A percentile compares a stretch with the other conserved stretches of the same genome.
These are phyloP conservation scores for Psittacus erithacus DNA, from an alignment of 2,113 vertebrate species.

Conservation along the genomic window DNA sequence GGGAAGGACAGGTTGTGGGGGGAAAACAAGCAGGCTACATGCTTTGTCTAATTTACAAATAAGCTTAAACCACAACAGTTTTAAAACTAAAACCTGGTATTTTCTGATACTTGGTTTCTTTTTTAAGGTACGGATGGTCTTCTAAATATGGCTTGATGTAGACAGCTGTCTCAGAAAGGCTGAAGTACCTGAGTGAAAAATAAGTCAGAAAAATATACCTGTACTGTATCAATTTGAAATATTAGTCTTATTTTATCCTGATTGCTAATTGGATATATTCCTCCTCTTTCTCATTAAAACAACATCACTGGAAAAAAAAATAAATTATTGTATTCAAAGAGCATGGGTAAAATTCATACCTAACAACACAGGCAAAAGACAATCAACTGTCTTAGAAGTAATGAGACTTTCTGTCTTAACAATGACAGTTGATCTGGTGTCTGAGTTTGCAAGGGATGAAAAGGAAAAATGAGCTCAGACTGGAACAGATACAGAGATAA, in stretches of 20 bases:
- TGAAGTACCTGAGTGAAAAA: background rate
- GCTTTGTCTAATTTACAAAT: too few relatives aligned
- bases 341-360: background rate
- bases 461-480: background rate
- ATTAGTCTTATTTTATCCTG: background rate
- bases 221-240: background rate
- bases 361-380: background rate
- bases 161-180: background rate
- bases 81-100: background rate
- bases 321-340: background rate
- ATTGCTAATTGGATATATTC: background rate
- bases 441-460: background rate
- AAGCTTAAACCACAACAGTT: background rate
- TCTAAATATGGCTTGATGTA: background rate
- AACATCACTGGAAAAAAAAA: background rate
- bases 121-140: background rate
- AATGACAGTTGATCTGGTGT: background rate
- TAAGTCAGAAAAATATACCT: background rate
- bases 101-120: background rate
- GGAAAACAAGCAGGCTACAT: too few relatives aligned
- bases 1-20: too few relatives aligned
- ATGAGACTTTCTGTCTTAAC: background rate
- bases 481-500: background rate
- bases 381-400: background rate
- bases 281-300: background rate